phyloP scores from a whole-genome alignment of 2,113 vertebrate genomes.

The Hippocampus barbouri region DNA sequence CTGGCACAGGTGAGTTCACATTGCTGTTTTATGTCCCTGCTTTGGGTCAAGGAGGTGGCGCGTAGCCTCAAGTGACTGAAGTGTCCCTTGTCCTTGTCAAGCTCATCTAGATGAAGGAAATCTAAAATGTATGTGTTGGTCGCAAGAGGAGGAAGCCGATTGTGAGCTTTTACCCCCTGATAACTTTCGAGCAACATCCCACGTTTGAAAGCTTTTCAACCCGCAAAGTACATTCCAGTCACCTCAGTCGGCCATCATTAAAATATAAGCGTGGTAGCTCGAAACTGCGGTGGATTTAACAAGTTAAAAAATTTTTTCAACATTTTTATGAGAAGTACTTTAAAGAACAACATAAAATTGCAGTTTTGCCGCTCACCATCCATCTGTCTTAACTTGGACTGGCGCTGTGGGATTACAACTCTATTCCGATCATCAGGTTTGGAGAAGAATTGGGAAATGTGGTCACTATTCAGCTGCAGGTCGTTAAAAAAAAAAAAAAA shows the following conservation, averaged over 20 bases:
- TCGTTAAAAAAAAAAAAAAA: conserved; percentile 61
- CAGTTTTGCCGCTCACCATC: neutral
- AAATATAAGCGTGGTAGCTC: neutral
- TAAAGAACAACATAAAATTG: neutral
- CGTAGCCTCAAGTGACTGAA: too few species aligned
- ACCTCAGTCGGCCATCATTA: neutral
- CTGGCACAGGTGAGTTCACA: too few species aligned
- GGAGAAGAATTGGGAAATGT: conserved; percentile 28
- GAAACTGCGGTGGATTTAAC: neutral
- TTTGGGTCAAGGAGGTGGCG: too few species aligned
- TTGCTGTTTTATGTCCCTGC: too few species aligned
- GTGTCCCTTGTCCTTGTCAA: too few species aligned
- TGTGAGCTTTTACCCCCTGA: too few species aligned
- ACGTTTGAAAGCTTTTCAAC: too few species aligned
- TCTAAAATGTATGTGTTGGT: too few species aligned
- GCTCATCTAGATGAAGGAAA: too few species aligned
- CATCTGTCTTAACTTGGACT: conserved; percentile 1
- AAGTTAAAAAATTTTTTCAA: neutral
- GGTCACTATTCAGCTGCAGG: conserved; percentile 60
- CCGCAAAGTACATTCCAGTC: too few species aligned
- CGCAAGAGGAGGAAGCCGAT: too few species aligned
- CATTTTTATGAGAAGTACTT: neutral
- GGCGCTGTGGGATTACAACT: conserved; percentile 48
- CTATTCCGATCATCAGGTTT: conserved; percentile 58
- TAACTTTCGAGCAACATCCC: too few species aligned